A percentile compares a stretch with the other conserved stretches of the same genome.
Conservation (phyloP, 1,140 invertebrate species). For the Frieseomelitta varia region DNA sequence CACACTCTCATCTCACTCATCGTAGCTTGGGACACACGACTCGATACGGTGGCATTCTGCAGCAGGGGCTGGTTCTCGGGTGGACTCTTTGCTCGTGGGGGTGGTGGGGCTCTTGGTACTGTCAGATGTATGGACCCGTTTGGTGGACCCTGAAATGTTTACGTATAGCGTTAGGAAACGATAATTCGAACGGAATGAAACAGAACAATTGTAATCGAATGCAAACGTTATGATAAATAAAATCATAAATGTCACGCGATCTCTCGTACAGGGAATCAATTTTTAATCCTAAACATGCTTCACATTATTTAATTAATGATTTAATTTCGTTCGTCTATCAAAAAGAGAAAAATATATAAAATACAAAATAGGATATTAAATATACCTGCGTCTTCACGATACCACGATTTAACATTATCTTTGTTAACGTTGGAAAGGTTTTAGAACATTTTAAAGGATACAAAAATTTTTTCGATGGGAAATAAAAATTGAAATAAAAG, state of each 20-base stretch:
- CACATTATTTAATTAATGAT: too few relatives aligned
- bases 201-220: too few relatives aligned
- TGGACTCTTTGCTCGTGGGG: slow-evolving; percentile 83
- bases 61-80: slow-evolving; percentile 84
- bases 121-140: slow-evolving; percentile 84
- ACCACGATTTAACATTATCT: too few relatives aligned
- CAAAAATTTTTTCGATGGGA: background rate
- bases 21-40: slow-evolving; percentile 87
- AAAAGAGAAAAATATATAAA: too few relatives aligned
- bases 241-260: too few relatives aligned
- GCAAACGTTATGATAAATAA: too few relatives aligned
- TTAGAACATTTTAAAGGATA: background rate
- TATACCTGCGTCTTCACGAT: too few relatives aligned
- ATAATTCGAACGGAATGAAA: too few relatives aligned
- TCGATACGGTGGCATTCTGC: slow-evolving; percentile 75
- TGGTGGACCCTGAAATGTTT: slow-evolving; percentile 80
- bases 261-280: too few relatives aligned
- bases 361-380: too few relatives aligned
- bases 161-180: background rate
- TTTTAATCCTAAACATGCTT: too few relatives aligned
- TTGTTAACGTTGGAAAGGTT: background rate
- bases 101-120: slow-evolving; percentile 83
- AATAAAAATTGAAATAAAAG: background rate
- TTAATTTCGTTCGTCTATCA: too few relatives aligned
- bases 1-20: slow-evolving; percentile 93